These are phyloP conservation scores for Acrocyrtus sp. DNA, from an alignment of 2,888 invertebrate species.

Conservation along the genomic window DNA sequence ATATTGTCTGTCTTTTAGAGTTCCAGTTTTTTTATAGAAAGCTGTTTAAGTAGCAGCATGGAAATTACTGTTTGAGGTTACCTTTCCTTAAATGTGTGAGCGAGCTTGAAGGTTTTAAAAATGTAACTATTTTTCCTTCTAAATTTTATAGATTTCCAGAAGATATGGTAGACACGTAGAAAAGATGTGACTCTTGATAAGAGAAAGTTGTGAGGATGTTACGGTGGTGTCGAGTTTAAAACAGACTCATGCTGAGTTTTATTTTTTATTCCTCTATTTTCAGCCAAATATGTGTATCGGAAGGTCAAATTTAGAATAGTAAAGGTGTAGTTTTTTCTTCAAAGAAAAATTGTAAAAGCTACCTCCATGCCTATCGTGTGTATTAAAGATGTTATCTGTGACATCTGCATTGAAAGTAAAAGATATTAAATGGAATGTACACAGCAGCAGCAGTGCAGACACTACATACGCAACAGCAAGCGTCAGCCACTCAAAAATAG, in stretches of 20 bases:
- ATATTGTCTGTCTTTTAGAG: slow-evolving; percentile 16
- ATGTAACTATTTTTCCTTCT: no score
- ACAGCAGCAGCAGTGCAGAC: no score
- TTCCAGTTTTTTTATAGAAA: slow-evolving; percentile 30
- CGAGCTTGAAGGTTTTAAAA: slow-evolving; percentile 1
- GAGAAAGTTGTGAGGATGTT: slow-evolving; percentile 26
- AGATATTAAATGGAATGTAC: slow-evolving; percentile 1
- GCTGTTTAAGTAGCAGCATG: slow-evolving; percentile 11
- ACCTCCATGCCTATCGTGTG: slow-evolving; percentile 15
- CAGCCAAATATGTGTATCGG: background rate
- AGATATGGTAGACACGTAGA: slow-evolving; percentile 13
- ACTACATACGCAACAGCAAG: no score
- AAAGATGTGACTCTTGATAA: slow-evolving; percentile 20
- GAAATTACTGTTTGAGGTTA: background rate
- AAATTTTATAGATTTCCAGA: slow-evolving; percentile 4
- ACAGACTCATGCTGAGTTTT: slow-evolving; percentile 14
- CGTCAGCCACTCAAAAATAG: no score
- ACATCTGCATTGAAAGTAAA: slow-evolving; percentile 17
- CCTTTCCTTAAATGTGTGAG: background rate
- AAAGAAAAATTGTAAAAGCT: background rate
- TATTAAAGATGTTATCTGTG: slow-evolving; percentile 8
- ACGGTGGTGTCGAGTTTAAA: slow-evolving; percentile 28
- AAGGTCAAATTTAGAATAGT: slow-evolving; percentile 17
- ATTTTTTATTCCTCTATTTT: slow-evolving; percentile 6
- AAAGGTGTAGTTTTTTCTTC: no score